phyloP scores from a whole-genome alignment of 2,888 invertebrate genomes.

The Agrotis puta region DNA sequence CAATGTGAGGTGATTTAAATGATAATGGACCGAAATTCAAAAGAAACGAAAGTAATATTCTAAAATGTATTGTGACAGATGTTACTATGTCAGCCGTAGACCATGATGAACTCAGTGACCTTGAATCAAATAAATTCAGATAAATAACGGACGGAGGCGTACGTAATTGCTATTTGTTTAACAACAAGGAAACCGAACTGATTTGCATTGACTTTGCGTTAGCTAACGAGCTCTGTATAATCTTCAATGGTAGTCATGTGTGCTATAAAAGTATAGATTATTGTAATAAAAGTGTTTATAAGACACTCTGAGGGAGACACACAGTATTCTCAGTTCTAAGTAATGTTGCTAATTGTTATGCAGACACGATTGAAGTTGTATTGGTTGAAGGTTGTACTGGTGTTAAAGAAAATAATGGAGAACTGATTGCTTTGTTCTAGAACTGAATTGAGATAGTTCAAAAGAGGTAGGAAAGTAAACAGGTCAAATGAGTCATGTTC shows the following conservation, averaged over 20 bases:
- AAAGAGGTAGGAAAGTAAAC: slow-evolving; percentile 3
- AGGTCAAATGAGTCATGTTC: no score
- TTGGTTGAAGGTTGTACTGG: slow-evolving; percentile 17
- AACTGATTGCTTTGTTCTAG: neutral
- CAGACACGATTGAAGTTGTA: slow-evolving; percentile 39
- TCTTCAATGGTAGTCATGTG: slow-evolving; percentile 43
- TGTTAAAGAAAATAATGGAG: slow-evolving; percentile 8
- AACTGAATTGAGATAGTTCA: neutral
- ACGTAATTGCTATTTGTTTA: slow-evolving; percentile 53
- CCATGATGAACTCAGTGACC: slow-evolving; percentile 28
- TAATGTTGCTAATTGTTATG: slow-evolving; percentile 38
- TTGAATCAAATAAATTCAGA: slow-evolving; percentile 48
- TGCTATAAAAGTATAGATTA: slow-evolving; percentile 14
- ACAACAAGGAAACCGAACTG: slow-evolving; percentile 57
- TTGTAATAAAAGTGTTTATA: slow-evolving; percentile 34
- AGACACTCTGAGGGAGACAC: slow-evolving; percentile 34
- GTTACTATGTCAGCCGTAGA: slow-evolving; percentile 21
- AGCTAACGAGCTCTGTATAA: slow-evolving; percentile 42
- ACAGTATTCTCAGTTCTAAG: slow-evolving; percentile 39
- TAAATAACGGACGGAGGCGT: slow-evolving; percentile 53
- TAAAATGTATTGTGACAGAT: neutral
- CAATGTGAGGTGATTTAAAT: neutral
- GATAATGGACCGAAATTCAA: neutral
- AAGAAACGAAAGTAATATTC: neutral
- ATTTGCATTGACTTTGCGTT: slow-evolving; percentile 58